These are phyloP conservation scores for Pteronotus mesoamericanus DNA, from an alignment of 2,797 vertebrate species.

Conservation along the genomic window DNA sequence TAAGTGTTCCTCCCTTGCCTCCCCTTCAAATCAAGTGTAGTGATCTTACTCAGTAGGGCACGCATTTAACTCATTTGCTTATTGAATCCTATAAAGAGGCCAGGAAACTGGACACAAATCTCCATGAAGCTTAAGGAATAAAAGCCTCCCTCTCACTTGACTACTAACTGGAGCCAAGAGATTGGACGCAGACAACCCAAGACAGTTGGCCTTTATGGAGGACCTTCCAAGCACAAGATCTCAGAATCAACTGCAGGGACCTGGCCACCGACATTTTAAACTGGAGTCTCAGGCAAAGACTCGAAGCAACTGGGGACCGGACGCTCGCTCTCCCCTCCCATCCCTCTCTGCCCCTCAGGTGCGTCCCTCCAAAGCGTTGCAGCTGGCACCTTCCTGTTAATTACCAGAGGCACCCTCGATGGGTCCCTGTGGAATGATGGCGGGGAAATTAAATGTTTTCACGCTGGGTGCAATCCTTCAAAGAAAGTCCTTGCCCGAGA, in stretches of 20 bases:
- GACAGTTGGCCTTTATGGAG: neutral
- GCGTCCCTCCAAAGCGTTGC: neutral
- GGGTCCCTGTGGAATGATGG: slow-evolving; percentile 32
- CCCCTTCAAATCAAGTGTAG: neutral
- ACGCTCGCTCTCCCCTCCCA: neutral
- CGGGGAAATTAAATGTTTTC: slow-evolving; percentile 59
- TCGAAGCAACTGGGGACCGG: neutral
- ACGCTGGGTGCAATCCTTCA: slow-evolving; percentile 57
- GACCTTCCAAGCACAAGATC: neutral
- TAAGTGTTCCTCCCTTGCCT: neutral
- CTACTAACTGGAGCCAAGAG: neutral
- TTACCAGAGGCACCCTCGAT: neutral
- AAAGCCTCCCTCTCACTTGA: neutral
- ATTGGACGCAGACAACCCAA: neutral
- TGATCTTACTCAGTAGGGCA: neutral
- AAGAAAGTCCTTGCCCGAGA: slow-evolving; percentile 65
- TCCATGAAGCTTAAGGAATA: neutral
- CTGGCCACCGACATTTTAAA: neutral
- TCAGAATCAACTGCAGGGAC: neutral
- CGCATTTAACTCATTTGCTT: neutral
- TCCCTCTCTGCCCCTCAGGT: neutral
- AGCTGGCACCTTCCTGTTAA: slow-evolving; percentile 35
- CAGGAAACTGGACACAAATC: neutral
- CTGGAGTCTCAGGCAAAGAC: neutral
- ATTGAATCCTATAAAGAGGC: neutral